Evolutionary conservation across 2,888 invertebrate species (phyloP).

Genomic region (Cephus nigrinus): DNA sequence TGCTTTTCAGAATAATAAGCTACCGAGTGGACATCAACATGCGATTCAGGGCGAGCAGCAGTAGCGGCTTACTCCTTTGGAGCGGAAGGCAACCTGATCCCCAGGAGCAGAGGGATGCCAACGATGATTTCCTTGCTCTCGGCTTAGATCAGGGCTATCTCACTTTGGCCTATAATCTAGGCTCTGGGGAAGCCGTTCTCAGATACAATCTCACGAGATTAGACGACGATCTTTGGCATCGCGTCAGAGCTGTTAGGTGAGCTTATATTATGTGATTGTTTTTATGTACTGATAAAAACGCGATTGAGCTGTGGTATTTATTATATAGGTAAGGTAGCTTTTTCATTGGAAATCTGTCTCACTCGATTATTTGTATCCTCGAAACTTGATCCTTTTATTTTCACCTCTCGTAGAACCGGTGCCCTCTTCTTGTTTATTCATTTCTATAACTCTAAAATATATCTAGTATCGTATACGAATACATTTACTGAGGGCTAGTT

Average conservation of each 20-base stretch:
- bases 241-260: slow-evolving; percentile 80
- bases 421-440: not conserved
- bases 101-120: slow-evolving; percentile 67
- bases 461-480: not conserved
- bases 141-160: slow-evolving; percentile 85
- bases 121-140: slow-evolving; percentile 84
- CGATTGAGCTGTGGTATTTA: not conserved
- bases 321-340: not conserved
- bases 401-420: not conserved
- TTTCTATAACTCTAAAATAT: not conserved
- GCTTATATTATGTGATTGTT: slow-evolving; percentile 19
- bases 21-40: slow-evolving; percentile 90
- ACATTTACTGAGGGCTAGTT: not conserved
- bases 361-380: slow-evolving; percentile 1
- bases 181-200: slow-evolving; percentile 87
- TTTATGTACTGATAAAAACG: not conserved
- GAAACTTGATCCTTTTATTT: slow-evolving; percentile 9
- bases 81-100: slow-evolving; percentile 75
- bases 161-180: slow-evolving; percentile 83
- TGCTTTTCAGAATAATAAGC: slow-evolving; percentile 76
- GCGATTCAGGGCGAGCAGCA: slow-evolving; percentile 79
- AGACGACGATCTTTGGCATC: slow-evolving; percentile 91
- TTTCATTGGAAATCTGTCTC: not conserved
- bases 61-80: slow-evolving; percentile 86
- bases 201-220: slow-evolving; percentile 86